Conservation (phyloP, 2,113 vertebrate species). For the Muscicapa adusta region DNA sequence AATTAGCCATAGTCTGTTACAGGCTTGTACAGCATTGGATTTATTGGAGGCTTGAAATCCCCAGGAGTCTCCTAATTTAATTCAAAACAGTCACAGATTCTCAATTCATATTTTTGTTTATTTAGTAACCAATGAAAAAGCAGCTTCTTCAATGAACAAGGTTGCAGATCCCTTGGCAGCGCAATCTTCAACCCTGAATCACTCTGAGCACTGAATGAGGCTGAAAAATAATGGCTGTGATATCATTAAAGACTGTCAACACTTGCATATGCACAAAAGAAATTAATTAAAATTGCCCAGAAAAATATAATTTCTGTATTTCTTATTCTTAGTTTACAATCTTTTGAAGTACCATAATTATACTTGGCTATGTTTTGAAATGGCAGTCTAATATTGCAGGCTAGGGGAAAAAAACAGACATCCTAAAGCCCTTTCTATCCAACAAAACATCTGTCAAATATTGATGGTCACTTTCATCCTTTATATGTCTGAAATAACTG, state of each 20-base stretch:
- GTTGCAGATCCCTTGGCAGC: background rate
- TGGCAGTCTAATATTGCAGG: background rate
- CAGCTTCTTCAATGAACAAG: background rate
- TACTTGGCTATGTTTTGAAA: background rate
- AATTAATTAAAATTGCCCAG: background rate
- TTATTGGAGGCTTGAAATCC: background rate
- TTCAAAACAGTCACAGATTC: background rate
- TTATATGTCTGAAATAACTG: background rate
- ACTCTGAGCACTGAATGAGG: background rate
- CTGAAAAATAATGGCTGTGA: background rate
- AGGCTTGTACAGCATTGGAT: background rate
- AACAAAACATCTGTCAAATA: background rate
- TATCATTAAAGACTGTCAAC: background rate
- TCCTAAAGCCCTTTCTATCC: background rate
- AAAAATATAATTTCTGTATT: background rate
- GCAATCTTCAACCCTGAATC: background rate
- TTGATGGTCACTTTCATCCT: background rate
- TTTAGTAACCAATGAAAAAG: background rate
- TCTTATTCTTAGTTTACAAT: background rate
- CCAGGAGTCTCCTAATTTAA: background rate
- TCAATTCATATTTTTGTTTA: background rate
- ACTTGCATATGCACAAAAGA: background rate
- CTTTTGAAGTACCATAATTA: background rate
- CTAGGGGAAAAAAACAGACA: background rate
- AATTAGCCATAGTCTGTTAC: background rate